A percentile compares a stretch with the other conserved stretches of the same genome.
These are phyloP conservation scores for Neogale vison DNA, from an alignment of 2,113 vertebrate species.

Conservation along the genomic window DNA sequence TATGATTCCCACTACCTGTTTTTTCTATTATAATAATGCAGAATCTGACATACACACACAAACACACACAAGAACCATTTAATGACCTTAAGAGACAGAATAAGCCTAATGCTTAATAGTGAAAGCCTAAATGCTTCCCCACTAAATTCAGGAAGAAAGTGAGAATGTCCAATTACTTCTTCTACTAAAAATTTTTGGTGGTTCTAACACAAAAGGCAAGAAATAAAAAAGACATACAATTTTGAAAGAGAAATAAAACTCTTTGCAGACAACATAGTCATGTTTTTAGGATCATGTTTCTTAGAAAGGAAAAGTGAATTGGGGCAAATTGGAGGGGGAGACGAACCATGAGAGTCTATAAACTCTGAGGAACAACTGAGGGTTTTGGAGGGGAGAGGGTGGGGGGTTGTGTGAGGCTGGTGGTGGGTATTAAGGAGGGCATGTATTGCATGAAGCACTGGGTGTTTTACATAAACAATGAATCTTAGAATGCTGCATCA, in stretches of 20 bases:
- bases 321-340: too few species aligned
- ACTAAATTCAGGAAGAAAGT: background rate
- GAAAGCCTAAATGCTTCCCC: background rate
- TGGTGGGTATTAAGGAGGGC: too few species aligned
- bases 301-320: too few species aligned
- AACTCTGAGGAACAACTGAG: too few species aligned
- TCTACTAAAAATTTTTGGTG: background rate
- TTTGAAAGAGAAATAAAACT: constrained; percentile 1
- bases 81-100: background rate
- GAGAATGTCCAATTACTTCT: background rate
- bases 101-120: background rate
- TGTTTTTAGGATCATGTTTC: background rate
- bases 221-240: background rate
- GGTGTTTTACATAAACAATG: too few species aligned
- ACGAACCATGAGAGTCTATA: too few species aligned
- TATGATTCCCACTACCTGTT: constrained; percentile 76
- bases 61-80: background rate
- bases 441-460: too few species aligned
- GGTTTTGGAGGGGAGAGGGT: too few species aligned
- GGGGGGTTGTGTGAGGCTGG: too few species aligned
- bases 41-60: constrained; percentile 77
- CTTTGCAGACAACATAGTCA: background rate
- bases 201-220: background rate
- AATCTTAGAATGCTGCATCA: too few species aligned
- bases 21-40: constrained; percentile 85